These are phyloP conservation scores for Harpalus rubripes DNA, from an alignment of 2,888 invertebrate genomes.

Conservation along the genomic window DNA sequence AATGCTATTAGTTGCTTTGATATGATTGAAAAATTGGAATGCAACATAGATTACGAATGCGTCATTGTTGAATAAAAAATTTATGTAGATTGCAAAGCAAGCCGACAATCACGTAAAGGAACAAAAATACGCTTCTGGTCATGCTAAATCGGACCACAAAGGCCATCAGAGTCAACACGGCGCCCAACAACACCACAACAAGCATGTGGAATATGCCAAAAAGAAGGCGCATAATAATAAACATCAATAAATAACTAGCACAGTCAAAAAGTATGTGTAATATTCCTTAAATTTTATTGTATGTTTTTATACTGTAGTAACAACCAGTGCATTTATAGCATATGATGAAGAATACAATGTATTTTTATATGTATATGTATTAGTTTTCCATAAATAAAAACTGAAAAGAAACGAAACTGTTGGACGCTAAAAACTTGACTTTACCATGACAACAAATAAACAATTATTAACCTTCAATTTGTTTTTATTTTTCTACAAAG, in stretches of 20 bases:
- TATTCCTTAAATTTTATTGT: background rate
- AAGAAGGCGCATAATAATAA: slow-evolving; percentile 68
- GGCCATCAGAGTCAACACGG: slow-evolving; percentile 73
- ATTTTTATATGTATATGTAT: slow-evolving; percentile 45
- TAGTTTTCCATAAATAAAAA: background rate
- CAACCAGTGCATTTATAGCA: background rate
- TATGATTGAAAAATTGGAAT: background rate
- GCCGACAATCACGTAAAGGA: slow-evolving; percentile 73
- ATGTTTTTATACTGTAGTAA: slow-evolving; percentile 6
- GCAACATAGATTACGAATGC: background rate
- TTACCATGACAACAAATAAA: too few relatives aligned
- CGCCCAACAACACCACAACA: slow-evolving; percentile 72
- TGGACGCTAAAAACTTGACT: too few relatives aligned
- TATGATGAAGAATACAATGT: slow-evolving; percentile 19
- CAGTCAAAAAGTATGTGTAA: background rate
- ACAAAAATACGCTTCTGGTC: slow-evolving; percentile 73
- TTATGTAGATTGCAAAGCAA: slow-evolving; percentile 71
- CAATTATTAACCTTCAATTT: too few relatives aligned
- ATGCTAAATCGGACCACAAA: slow-evolving; percentile 73
- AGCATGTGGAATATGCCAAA: slow-evolving; percentile 74
- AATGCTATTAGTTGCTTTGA: too few relatives aligned
- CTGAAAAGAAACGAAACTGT: background rate
- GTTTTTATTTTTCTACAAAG: too few relatives aligned
- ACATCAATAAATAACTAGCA: background rate
- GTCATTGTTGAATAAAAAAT: background rate